Base-by-base conservation (phyloP, 2,797 vertebrate genomes). In the Rhabdophis nuchalis region DNA sequence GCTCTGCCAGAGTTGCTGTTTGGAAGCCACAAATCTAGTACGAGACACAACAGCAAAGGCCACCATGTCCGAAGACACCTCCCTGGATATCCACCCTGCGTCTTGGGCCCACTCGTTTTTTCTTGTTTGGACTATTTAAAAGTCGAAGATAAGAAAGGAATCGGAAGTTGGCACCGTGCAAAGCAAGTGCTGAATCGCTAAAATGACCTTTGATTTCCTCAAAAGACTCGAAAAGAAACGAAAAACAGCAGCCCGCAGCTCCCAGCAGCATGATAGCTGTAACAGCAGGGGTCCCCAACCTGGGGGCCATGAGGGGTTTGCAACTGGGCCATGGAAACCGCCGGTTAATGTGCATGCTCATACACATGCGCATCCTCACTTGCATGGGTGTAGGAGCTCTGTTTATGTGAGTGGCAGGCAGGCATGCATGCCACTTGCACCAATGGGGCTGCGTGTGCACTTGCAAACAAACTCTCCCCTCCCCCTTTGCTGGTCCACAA, bases 331-430 rank as follows among this genome's bases (percentile, higher is more conserved):
- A 1, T 60, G 58, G 11, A 2, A 61, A 13, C 3, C 0, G 27
- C 25, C 0, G 60, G 60, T 1, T 25, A 61, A 27, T 1, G 1
- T 10, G 25, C 0, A 8, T 1, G 8, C 3, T 9, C 58, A 1
- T 58, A 58, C 20, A 25, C 20, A 7, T 60, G 10, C 10, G 3
- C 11, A 29, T 61, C 27, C 60, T 61, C 60, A 13, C 27, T 29
- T 61, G 27, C 1, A 1, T 4, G 3, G 4, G 10, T 60, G 10
- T 10, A 27, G 11, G 58, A 4, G 58, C 58, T 60, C 25, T 25
- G 27, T 60, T 60, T 4, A 1, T 60, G 23, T 27, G 25, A 60
- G 58, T 1, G 10, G 58, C 9, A 27, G 25, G 58, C 1, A 3
- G 2, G 2, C 23, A 25, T 25, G 57, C 6, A 23, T 23, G 8